Evolutionary conservation across 2,888 invertebrate species (phyloP).

Genomic region (Meteorus cinctellus): DNA sequence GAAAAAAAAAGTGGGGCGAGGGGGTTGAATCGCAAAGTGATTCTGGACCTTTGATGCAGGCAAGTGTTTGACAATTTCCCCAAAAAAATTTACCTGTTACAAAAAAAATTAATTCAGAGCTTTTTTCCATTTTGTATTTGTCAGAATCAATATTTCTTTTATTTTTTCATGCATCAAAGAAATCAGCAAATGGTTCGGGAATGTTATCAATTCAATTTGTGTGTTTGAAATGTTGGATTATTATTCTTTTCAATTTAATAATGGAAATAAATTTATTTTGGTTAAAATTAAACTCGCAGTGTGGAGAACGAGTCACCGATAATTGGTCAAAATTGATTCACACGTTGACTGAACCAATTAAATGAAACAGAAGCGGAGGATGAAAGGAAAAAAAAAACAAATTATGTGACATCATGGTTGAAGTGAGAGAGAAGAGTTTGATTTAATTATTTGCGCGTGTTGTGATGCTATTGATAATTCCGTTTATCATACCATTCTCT

Average conservation of each 20-base stretch:
- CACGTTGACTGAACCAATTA: constrained; percentile 1
- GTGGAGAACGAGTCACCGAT: constrained; percentile 64
- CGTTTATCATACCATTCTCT: neutral
- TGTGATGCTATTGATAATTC: neutral
- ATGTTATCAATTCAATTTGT: neutral
- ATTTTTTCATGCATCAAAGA: neutral
- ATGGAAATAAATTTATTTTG: constrained; percentile 12
- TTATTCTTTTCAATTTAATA: neutral
- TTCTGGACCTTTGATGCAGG: constrained; percentile 22
- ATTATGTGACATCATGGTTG: neutral
- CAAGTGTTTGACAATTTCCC: constrained; percentile 1
- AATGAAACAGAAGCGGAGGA: neutral
- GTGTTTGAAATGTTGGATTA: neutral
- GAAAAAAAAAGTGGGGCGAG: neutral
- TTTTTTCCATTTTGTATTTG: too few species aligned
- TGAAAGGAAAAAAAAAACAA: neutral
- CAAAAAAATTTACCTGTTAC: neutral
- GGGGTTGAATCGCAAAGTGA: neutral
- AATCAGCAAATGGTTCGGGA: neutral
- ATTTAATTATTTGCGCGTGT: constrained; percentile 14
- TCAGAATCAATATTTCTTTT: neutral
- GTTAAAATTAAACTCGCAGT: constrained; percentile 67
- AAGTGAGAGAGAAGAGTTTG: neutral
- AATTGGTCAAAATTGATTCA: constrained; percentile 63
- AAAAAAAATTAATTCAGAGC: too few species aligned